Evolutionary conservation across 2,113 vertebrate species (phyloP), one percentile per base, ranked within the genome.

Genomic region (Paracanthobrama guichenoti): DNA sequence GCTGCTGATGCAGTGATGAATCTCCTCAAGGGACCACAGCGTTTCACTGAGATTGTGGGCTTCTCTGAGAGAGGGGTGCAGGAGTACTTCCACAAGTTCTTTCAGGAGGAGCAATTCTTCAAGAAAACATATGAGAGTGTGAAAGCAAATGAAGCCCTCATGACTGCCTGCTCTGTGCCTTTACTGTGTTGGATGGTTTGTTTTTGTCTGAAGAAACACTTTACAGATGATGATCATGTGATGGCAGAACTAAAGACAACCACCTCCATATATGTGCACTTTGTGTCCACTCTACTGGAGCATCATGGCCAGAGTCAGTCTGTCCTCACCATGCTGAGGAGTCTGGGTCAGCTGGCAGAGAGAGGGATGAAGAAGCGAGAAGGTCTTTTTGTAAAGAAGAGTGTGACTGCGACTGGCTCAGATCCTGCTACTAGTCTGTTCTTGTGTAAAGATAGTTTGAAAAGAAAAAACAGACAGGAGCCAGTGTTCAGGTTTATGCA

Each of bases 401-500:
- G 10, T 44, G 44, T 44, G 44, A 2, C 42, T 2, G 42, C 1
- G 42, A 11, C 44, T 10, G 44, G 44, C 44, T 11, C 11, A 44
- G 44, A 44, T 44, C 0, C 44, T 0, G 10, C 44, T 0, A 44
- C 9, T 0, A 0, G 9, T 44, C 44, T 44, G 10, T 44, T 44
- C 44, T 44, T 44, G 2, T 11, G 2, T 44, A 11, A 11, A 44
- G 44, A 0, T 10, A 11, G 87, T 64, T 64, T 90, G n/a, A 84
- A 59, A 31, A 44, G 55, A 16, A 82, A 87, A 1, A 1, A 16
- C 10, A 67, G 3, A 20, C 64, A 20, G 12, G 13, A 0, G 0
- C 18, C 46, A 42, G 10, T 0, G 24, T 81, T 14, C 20, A 78
- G 85, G 42, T 91, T 92, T 50, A 42, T 60, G 8, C 88, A 90